Conservation (phyloP, 2,888 invertebrate species). For the Polymixis lichenea region DNA sequence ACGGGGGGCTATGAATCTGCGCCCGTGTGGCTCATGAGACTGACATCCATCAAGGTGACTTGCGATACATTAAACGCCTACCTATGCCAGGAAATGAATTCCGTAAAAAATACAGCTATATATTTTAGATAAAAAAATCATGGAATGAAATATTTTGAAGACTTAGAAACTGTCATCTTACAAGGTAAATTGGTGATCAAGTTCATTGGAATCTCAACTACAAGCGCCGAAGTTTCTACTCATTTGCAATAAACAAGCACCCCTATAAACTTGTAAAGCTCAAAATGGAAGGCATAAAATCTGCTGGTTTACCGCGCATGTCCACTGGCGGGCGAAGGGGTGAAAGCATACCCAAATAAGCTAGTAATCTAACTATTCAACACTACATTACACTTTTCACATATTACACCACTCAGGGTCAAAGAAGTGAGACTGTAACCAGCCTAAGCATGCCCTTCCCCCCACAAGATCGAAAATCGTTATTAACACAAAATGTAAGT, state of each 20-base stretch:
- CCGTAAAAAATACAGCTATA: neutral
- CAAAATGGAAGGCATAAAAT: constrained; percentile 53
- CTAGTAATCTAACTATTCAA: constrained; percentile 50
- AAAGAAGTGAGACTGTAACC: constrained; percentile 36
- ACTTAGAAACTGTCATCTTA: constrained; percentile 2
- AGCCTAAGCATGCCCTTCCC: constrained; percentile 33
- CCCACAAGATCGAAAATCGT: constrained; percentile 23
- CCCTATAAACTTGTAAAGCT: constrained; percentile 41
- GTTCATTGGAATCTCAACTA: constrained; percentile 7
- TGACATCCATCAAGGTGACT: constrained; percentile 41
- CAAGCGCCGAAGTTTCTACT: constrained; percentile 2
- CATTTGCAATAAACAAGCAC: constrained; percentile 37
- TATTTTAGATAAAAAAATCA: neutral
- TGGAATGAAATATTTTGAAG: neutral
- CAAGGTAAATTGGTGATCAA: constrained; percentile 4
- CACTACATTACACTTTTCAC: constrained; percentile 61
- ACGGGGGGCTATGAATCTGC: constrained; percentile 23
- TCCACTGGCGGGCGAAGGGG: constrained; percentile 47
- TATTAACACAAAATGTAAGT: constrained; percentile 52
- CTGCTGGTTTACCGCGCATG: constrained; percentile 64
- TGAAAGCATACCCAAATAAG: constrained; percentile 46
- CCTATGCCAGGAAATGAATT: neutral
- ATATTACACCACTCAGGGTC: constrained; percentile 46
- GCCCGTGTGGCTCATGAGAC: constrained; percentile 18
- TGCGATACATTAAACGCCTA: constrained; percentile 11